Percentiles rank a stretch among this genome's conserved stretches.
phyloP scores from a whole-genome alignment of 2,113 vertebrate genomes.

The Corydoras sp. region DNA sequence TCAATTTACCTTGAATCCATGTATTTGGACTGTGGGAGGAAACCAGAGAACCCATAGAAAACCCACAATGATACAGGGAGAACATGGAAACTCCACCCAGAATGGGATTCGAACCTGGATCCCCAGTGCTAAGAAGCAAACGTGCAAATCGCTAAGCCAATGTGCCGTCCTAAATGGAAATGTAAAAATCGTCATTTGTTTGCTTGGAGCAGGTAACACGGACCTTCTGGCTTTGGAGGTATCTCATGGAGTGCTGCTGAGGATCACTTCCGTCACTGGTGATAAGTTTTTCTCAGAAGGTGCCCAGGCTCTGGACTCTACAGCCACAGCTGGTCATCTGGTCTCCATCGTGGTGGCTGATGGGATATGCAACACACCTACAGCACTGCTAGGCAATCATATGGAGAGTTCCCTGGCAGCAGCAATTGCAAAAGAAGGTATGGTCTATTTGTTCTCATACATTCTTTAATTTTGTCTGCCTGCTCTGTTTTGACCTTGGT shows the following conservation, averaged over 20 bases:
- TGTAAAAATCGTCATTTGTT: neutral
- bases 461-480: neutral
- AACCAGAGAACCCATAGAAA: too few species aligned
- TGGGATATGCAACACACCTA: constrained; percentile 62
- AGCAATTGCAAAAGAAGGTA: constrained; percentile 62
- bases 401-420: constrained; percentile 63
- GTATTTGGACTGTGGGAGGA: too few species aligned
- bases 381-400: constrained; percentile 71
- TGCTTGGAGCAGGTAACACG: constrained; percentile 47
- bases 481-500: too few species aligned
- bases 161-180: too few species aligned
- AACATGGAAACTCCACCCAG: too few species aligned
- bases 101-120: too few species aligned
- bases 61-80: neutral
- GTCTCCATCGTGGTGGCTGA: constrained; percentile 67
- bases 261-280: constrained; percentile 60
- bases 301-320: constrained; percentile 48
- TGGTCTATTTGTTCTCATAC: neutral
- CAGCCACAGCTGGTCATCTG: constrained; percentile 65
- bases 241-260: constrained; percentile 59
- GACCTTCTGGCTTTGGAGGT: constrained; percentile 65
- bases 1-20: too few species aligned
- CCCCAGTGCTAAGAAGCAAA: too few species aligned
- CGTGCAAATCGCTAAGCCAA: too few species aligned
- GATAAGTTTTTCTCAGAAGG: constrained; percentile 61